Evolutionary conservation across 1,140 invertebrate species (phyloP).

Genomic region (Drosophila ercepeae): DNA sequence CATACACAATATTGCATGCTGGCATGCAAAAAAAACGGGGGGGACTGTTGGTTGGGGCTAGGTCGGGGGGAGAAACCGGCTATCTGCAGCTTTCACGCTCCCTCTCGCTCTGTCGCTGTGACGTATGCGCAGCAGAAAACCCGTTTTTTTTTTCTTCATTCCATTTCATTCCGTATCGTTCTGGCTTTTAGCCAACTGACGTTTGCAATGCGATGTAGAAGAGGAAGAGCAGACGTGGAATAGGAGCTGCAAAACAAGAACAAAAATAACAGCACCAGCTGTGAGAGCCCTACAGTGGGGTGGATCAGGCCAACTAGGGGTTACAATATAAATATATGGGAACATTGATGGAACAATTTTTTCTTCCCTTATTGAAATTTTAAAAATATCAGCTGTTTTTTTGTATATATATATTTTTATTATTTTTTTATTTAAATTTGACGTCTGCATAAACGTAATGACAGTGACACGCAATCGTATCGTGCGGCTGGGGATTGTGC

Average conservation of each 20-base stretch:
- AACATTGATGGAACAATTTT: too few species aligned
- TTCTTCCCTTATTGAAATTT: too few species aligned
- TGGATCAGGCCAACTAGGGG: conserved; percentile 5
- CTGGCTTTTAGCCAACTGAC: conserved; percentile 59
- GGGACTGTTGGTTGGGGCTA: not conserved
- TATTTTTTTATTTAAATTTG: not conserved
- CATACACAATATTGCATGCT: conserved; percentile 48
- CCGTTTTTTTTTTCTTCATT: conserved; percentile 73
- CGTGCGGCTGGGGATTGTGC: conserved; percentile 18
- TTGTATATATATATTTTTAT: not conserved
- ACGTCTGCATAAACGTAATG: not conserved
- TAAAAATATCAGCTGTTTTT: not conserved
- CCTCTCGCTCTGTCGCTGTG: conserved; percentile 37
- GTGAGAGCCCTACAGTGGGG: conserved; percentile 58
- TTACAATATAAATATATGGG: too few species aligned
- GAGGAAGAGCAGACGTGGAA: conserved; percentile 12
- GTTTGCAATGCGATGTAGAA: conserved; percentile 40
- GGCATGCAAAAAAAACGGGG: conserved; percentile 38
- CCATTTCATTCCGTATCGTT: conserved; percentile 29
- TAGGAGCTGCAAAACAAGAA: conserved; percentile 20
- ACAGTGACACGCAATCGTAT: conserved; percentile 46
- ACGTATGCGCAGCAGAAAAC: conserved; percentile 74
- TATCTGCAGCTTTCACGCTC: conserved; percentile 36
- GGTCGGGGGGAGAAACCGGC: conserved; percentile 52
- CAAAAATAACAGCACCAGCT: conserved; percentile 25